Conservation (phyloP, 2,113 vertebrate species). For the Plecturocebus donacophilus region DNA sequence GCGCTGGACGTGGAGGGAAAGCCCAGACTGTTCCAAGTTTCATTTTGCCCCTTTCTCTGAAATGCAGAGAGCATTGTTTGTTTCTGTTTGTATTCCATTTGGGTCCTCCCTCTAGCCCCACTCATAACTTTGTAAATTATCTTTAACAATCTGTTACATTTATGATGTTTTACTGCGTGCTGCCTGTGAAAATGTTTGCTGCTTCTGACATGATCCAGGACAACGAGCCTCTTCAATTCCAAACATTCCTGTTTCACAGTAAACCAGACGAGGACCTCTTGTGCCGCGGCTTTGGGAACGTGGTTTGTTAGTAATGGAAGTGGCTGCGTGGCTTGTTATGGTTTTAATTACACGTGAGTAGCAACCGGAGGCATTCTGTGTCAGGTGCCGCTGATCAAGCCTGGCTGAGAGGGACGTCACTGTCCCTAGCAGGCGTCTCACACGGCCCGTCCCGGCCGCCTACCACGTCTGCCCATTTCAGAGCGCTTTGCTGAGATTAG, state of each 20-base stretch:
- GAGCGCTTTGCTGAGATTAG: background rate
- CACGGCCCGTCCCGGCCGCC: background rate
- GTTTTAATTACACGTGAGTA: conserved; percentile 34
- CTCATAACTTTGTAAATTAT: background rate
- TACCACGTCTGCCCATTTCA: background rate
- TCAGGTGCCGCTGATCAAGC: conserved; percentile 59
- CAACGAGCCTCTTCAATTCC: background rate
- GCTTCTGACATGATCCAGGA: background rate
- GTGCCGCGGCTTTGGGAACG: background rate
- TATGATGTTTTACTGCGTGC: background rate
- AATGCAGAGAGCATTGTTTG: background rate
- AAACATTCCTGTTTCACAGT: background rate
- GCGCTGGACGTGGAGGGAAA: background rate
- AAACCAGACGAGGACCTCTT: background rate
- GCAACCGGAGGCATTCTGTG: conserved; percentile 21
- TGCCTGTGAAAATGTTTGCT: background rate
- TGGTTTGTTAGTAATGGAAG: background rate
- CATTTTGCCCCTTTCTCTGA: background rate
- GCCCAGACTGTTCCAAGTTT: background rate
- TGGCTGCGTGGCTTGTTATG: conserved; percentile 38
- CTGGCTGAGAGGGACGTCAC: background rate
- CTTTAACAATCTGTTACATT: background rate
- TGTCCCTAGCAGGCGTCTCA: background rate
- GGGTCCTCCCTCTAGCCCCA: background rate
- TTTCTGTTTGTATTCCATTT: background rate